These are phyloP conservation scores for Drosophila jambulina DNA, from an alignment of 1,140 invertebrate species.

Conservation along the genomic window DNA sequence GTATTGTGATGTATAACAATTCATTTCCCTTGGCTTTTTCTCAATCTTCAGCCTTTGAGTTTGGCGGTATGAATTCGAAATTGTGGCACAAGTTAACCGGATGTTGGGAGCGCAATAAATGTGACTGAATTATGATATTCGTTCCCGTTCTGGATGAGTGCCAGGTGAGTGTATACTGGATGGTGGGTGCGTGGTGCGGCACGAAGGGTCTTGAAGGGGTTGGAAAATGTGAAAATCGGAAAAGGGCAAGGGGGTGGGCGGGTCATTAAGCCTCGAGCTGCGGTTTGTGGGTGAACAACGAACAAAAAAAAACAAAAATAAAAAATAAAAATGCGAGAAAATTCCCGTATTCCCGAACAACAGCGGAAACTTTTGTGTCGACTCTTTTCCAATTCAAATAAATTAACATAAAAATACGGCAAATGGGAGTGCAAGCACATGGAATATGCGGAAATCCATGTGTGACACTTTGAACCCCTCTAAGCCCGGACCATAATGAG, in stretches of 20 bases:
- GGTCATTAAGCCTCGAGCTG: slow-evolving; percentile 63
- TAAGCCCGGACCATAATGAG: neutral
- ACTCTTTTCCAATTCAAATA: slow-evolving; percentile 68
- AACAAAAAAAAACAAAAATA: neutral
- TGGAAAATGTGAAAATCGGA: slow-evolving; percentile 8
- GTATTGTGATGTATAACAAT: neutral
- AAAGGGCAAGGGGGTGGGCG: slow-evolving; percentile 14
- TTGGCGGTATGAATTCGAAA: slow-evolving; percentile 48
- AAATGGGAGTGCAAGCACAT: slow-evolving; percentile 64
- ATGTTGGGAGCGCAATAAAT: slow-evolving; percentile 75
- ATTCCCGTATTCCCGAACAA: slow-evolving; percentile 56
- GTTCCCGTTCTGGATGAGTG: slow-evolving; percentile 73
- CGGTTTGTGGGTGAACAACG: slow-evolving; percentile 46
- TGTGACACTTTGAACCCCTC: slow-evolving; percentile 60
- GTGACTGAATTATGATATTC: slow-evolving; percentile 76
- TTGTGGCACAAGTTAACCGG: slow-evolving; percentile 63
- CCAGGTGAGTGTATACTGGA: slow-evolving; percentile 36
- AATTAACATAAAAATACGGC: slow-evolving; percentile 80
- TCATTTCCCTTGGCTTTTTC: neutral
- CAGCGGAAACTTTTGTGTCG: slow-evolving; percentile 53
- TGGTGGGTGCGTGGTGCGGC: slow-evolving; percentile 53
- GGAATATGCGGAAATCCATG: slow-evolving; percentile 77
- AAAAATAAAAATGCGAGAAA: neutral
- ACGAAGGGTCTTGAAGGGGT: slow-evolving; percentile 33
- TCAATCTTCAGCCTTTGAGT: slow-evolving; percentile 27